Base-by-base conservation (phyloP, 2,888 invertebrate species). In the Nomada fucata region DNA sequence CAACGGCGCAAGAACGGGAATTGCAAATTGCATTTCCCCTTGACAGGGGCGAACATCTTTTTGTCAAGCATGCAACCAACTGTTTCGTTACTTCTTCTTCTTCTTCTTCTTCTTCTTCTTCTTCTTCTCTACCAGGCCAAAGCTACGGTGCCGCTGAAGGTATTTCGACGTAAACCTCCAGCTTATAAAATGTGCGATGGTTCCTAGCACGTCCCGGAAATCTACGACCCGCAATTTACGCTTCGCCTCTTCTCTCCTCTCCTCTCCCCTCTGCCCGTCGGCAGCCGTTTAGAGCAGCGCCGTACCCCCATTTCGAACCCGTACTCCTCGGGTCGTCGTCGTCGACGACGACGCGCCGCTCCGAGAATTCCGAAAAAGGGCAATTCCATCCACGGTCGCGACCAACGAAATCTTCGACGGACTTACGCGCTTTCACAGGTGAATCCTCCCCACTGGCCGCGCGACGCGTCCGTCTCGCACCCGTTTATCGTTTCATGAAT, bases 401-500 rank as follows among this genome's bases (percentile, higher is more conserved):
- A 47, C 20, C 7, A 36, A 61, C 55, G 36, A 69, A 76, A 64
- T 69, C 52, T 55, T 55, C 9, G n/a, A 42, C 47, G 52, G 73
- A 69, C 73, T 72, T 71, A 63, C 59, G 44, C 75, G n/a, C n/a
- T n/a, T n/a, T n/a, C n/a, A 63, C 82, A 76, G 71, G 71, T 81
- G 81, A 80, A 63, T 71, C 52, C 36, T 57, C 47, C 26, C 23
- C 23, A 1, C 23, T 23, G 60, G 29, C 42, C 75, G 74, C 53
- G 67, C 57, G 75, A 80, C 65, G 55, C 60, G 64, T 79, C 82
- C 74, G 68, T 44, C 15, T 47, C 23, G 52, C 76, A 23, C 63
- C 53, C 61, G 52, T 79, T 79, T 63, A 79, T 81, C 82, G 80
- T 68, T 63, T 83, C 83, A 83, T 83, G 83, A 83, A 83, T 83